phyloP scores from a whole-genome alignment of 2,888 invertebrate genomes.

The Athalia circularis region DNA sequence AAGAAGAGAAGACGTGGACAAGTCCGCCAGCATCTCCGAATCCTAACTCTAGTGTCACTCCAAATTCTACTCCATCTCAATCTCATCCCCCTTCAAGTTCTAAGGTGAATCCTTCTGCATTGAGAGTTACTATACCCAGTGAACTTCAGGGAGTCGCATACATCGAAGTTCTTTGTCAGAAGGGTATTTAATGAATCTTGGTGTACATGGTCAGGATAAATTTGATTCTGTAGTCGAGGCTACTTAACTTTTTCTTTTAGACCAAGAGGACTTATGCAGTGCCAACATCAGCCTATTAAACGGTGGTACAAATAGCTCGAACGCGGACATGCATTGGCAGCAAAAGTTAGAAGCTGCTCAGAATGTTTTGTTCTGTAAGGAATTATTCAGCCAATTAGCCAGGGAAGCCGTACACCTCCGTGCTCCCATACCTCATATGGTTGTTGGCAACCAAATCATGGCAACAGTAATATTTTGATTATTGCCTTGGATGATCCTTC shows the following conservation, averaged over 20 bases:
- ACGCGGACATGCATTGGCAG: constrained; percentile 93
- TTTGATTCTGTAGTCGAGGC: neutral
- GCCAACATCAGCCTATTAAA: constrained; percentile 88
- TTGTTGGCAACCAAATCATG: constrained; percentile 97
- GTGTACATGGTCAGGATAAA: neutral
- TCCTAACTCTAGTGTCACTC: constrained; percentile 73
- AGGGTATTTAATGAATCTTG: constrained; percentile 77
- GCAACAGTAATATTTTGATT: constrained; percentile 81
- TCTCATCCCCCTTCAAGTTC: constrained; percentile 75
- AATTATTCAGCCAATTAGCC: constrained; percentile 94
- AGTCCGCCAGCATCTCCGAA: constrained; percentile 77
- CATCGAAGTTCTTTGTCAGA: constrained; percentile 96
- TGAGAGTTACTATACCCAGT: constrained; percentile 94
- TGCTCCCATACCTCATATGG: constrained; percentile 96
- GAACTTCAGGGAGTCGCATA: constrained; percentile 97
- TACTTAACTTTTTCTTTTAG: constrained; percentile 73
- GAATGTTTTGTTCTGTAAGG: constrained; percentile 97
- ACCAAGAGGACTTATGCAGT: constrained; percentile 92
- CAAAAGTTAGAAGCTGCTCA: constrained; percentile 97
- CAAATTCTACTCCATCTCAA: constrained; percentile 70
- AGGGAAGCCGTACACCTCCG: constrained; percentile 96
- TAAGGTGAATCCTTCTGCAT: constrained; percentile 81
- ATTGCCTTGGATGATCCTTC: neutral
- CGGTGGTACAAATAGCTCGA: constrained; percentile 83
- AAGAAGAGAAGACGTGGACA: constrained; percentile 77